These are phyloP conservation scores for Petrolisthes manimaculis DNA, from an alignment of 2,888 invertebrate species.

Conservation along the genomic window DNA sequence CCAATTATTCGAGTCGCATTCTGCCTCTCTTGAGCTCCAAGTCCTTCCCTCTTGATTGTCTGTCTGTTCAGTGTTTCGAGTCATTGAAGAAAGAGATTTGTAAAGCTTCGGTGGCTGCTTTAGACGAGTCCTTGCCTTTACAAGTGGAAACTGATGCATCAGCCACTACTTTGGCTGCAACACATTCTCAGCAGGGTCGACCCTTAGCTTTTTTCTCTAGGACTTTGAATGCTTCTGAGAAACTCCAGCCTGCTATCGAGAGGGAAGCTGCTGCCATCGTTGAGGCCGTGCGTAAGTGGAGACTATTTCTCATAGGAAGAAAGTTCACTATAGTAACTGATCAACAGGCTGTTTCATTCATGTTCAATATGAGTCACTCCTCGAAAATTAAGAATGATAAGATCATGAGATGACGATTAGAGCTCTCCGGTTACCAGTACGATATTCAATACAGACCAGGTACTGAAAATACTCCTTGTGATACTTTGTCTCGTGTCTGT, in stretches of 20 bases:
- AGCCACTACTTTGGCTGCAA: neutral
- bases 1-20: neutral
- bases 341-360: neutral
- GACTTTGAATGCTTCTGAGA: neutral
- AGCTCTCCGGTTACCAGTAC: neutral
- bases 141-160: constrained; percentile 9
- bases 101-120: neutral
- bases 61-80: neutral
- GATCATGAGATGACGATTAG: too few relatives aligned
- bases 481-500: constrained; percentile 12
- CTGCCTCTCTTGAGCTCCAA: neutral
- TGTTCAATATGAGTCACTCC: too few relatives aligned
- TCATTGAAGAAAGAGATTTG: constrained; percentile 5
- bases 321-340: neutral
- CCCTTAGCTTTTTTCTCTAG: neutral
- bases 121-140: neutral
- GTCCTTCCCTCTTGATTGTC: neutral
- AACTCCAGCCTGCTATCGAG: neutral
- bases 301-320: neutral
- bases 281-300: neutral
- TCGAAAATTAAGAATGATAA: too few relatives aligned
- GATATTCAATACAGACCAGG: neutral
- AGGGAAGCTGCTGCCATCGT: neutral
- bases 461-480: neutral
- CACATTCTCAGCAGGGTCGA: constrained; percentile 4